Percentiles rank a stretch among this genome's conserved stretches.
These are phyloP conservation scores for Pseudeuparius sepicola DNA, from an alignment of 2,888 invertebrate genomes.

Conservation along the genomic window DNA sequence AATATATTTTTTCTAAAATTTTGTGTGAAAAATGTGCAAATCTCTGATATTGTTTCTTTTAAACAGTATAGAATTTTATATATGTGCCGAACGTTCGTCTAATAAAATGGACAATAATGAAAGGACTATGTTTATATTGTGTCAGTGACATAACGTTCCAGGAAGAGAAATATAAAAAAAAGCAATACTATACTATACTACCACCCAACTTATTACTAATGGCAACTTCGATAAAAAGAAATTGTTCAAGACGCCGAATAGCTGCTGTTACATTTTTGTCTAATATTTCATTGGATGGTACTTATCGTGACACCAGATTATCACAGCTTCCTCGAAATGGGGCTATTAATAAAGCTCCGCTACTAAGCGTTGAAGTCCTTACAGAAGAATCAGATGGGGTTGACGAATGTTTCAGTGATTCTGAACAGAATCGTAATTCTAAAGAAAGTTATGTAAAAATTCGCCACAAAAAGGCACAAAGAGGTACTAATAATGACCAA, in stretches of 20 bases:
- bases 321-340: constrained; percentile 40
- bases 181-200: no score
- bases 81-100: constrained; percentile 23
- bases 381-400: constrained; percentile 36
- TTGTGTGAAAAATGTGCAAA: constrained; percentile 27
- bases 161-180: no score
- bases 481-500: constrained; percentile 27
- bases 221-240: constrained; percentile 46
- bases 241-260: constrained; percentile 71
- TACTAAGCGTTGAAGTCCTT: constrained; percentile 27
- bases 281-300: constrained; percentile 91
- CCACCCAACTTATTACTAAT: no score
- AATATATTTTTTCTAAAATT: no score
- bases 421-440: constrained; percentile 28
- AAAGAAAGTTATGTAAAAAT: constrained; percentile 14
- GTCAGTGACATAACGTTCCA: constrained; percentile 31
- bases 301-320: constrained; percentile 63
- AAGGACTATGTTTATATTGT: constrained; percentile 32
- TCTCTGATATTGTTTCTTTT: constrained; percentile 26
- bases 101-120: constrained; percentile 24
- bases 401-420: constrained; percentile 34
- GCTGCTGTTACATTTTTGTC: constrained; percentile 91
- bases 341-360: constrained; percentile 30
- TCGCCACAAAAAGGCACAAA: background rate
- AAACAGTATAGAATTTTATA: constrained; percentile 28